Evolutionary conservation across 2,113 vertebrate genomes (phyloP).

Genomic region (Rhea pennata): DNA sequence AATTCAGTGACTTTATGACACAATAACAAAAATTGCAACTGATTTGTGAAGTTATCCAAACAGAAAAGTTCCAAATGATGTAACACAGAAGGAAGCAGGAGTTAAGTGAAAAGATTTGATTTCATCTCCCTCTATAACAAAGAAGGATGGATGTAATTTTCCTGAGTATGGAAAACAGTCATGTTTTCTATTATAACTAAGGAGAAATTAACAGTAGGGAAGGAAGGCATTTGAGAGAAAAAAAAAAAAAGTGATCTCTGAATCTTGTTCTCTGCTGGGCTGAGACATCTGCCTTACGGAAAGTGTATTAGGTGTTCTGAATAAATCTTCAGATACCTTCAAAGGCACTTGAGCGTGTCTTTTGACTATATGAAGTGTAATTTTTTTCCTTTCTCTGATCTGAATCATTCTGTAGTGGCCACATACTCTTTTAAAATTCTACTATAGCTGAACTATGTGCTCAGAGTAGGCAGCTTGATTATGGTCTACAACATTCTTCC

Average conservation of each 20-base stretch:
- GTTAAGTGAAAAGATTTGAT: background rate
- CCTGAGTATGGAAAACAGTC: background rate
- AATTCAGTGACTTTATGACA: background rate
- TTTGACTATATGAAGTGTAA: background rate
- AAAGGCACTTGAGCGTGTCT: background rate
- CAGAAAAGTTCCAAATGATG: background rate
- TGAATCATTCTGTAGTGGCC: background rate
- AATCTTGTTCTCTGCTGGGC: background rate
- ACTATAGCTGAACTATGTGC: background rate
- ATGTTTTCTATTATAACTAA: background rate
- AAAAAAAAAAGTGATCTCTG: background rate
- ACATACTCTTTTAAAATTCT: background rate
- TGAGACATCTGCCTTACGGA: background rate
- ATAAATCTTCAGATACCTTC: background rate
- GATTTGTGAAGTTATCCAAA: background rate
- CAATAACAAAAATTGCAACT: background rate
- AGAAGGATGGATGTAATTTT: background rate
- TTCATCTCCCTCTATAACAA: background rate
- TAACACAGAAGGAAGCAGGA: background rate
- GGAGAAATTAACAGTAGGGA: background rate
- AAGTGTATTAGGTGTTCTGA: background rate
- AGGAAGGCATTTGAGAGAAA: background rate
- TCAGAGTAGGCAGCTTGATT: background rate
- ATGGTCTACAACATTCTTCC: background rate
- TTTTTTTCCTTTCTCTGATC: background rate